Base-by-base conservation (phyloP, 1,140 invertebrate species). In the Zaprionus davidi region DNA sequence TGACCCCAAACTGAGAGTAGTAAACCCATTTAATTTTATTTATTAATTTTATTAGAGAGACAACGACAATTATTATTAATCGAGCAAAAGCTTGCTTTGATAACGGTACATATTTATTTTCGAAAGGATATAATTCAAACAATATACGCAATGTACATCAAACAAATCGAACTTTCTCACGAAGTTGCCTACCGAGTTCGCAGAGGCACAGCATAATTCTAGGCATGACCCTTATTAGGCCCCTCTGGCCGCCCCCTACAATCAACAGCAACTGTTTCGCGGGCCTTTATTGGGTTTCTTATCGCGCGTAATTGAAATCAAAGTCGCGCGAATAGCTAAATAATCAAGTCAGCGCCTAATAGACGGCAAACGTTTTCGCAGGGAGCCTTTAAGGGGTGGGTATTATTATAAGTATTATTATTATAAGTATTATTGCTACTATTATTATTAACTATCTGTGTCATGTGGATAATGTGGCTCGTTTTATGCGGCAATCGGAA, bases 121-220 rank as follows among this genome's bases (percentile, higher is more conserved):
- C 22, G n/a, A n/a, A n/a, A n/a, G n/a, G n/a, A 4, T 26, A 6
- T 28, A 28, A 28, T 28, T 28, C 5, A 28, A 28, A 11, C 31
- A 34, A 34, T 34, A 34, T 11, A 3, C 31, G 9, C 31, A 34
- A 3, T 34, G 3, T 7, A 34, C 9, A 11, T 38, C 36, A 15
- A 5, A 15, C 12, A 38, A 38, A 15, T 38, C 13, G 13, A 9
- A 11, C 28, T 7, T 5, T 3, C 17, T 9, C 22, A 17, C 13
- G 15, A 15, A 12, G 11, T 28, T 55, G 20, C 3, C 22, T 1
- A 44, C 0, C 41, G n/a, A 17, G 2, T 1, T 3, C 6, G 41
- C 38, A 26, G 20, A 3, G 31, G 2, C 24, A 51, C 20, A 60
- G 71, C 56, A 82, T 82, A 82, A 66, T 82, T 82, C 57, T 83